Evolutionary conservation across 2,888 invertebrate genomes (phyloP).

Genomic region (Ennomos quercinarius): DNA sequence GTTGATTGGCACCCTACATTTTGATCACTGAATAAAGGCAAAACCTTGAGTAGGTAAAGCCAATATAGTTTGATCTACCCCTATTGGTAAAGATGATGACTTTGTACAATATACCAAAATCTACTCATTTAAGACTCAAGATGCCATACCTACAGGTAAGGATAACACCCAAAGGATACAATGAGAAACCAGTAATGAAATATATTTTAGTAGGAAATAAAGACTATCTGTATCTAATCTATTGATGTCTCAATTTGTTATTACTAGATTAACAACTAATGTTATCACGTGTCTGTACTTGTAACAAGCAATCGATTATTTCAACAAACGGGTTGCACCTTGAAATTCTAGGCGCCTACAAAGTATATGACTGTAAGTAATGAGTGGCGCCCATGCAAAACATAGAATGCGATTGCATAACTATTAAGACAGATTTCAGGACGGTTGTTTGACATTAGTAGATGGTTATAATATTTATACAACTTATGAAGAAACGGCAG

Average conservation of each 20-base stretch:
- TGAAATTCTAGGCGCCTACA: no score
- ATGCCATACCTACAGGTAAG: no score
- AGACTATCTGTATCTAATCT: no score
- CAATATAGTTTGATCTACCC: conserved; percentile 1
- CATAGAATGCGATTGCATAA: background rate
- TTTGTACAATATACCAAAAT: background rate
- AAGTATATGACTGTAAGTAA: background rate
- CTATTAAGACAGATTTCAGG: background rate
- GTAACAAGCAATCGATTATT: background rate
- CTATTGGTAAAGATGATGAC: background rate
- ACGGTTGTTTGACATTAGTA: background rate
- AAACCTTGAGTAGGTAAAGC: background rate
- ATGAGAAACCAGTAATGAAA: no score
- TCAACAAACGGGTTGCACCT: no score
- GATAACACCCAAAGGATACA: no score
- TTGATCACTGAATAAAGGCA: conserved; percentile 17
- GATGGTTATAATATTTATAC: no score
- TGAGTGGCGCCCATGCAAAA: background rate
- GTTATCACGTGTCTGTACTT: background rate
- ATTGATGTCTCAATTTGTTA: no score
- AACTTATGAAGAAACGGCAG: no score
- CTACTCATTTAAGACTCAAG: background rate
- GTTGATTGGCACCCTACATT: conserved; percentile 16
- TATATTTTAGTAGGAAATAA: no score
- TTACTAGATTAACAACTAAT: no score